Conservation (phyloP, 2,113 vertebrate species). For the Scartelaos histophorus region DNA sequence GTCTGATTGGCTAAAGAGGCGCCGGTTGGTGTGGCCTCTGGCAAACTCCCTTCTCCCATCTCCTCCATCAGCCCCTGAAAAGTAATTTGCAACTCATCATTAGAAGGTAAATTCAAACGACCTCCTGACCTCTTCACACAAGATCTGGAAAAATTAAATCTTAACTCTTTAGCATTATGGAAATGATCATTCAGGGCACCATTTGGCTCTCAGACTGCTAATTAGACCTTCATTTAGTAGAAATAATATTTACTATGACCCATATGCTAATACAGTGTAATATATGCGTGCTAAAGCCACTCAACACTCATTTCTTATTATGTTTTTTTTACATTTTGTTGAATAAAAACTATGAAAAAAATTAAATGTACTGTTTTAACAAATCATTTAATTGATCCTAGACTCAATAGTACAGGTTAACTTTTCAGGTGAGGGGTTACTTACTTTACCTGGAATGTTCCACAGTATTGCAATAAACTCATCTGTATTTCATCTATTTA, state of each 20-base stretch:
- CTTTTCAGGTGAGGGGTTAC: too few relatives aligned
- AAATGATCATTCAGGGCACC: conserved; percentile 27
- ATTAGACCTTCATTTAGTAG: conserved; percentile 11
- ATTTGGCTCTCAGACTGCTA: conserved; percentile 12
- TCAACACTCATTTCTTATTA: background rate
- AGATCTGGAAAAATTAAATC: conserved; percentile 18
- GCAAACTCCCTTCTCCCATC: background rate
- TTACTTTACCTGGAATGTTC: too few relatives aligned
- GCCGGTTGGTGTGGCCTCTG: background rate
- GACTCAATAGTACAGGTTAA: too few relatives aligned
- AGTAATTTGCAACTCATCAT: conserved; percentile 14
- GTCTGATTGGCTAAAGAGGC: background rate
- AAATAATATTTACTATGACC: conserved; percentile 15
- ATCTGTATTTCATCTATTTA: too few relatives aligned
- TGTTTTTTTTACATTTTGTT: background rate
- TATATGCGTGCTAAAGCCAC: background rate
- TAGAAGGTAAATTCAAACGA: conserved; percentile 3
- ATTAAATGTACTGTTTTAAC: too few relatives aligned
- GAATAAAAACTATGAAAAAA: background rate
- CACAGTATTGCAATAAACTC: too few relatives aligned
- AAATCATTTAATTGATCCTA: too few relatives aligned
- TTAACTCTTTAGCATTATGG: conserved; percentile 5
- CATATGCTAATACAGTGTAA: background rate
- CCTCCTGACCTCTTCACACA: background rate
- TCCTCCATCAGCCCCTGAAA: conserved; percentile 4